Percentiles rank a stretch among this genome's conserved stretches.
phyloP scores from a whole-genome alignment of 2,888 invertebrate species.

The Xylota sylvarum region DNA sequence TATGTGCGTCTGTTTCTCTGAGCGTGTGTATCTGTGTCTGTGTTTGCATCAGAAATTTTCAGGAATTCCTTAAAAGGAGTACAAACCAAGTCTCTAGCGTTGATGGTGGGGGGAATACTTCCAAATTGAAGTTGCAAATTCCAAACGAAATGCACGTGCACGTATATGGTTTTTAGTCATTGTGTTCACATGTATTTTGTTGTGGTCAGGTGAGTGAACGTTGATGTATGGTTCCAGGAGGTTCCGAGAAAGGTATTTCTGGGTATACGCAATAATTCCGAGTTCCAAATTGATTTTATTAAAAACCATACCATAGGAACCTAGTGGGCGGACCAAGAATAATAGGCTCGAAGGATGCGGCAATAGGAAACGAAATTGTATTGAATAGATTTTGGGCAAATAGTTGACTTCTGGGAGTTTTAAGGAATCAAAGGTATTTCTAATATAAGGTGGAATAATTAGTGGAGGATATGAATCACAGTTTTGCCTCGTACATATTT shows the following conservation, averaged over 20 bases:
- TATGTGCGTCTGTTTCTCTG: conserved; percentile 19
- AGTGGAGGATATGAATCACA: too few species aligned
- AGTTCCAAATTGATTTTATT: conserved; percentile 5
- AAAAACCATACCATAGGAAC: neutral
- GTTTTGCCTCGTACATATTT: too few species aligned
- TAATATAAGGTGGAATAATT: too few species aligned
- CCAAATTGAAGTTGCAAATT: conserved; percentile 43
- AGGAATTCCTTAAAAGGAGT: conserved; percentile 49
- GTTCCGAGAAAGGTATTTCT: conserved; percentile 38
- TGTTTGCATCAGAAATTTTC: conserved; percentile 35
- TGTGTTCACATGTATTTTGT: conserved; percentile 13
- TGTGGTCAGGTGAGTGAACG: conserved; percentile 30
- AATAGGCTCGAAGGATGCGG: neutral
- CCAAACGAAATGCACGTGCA: conserved; percentile 33
- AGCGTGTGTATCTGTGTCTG: neutral
- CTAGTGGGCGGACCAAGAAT: neutral
- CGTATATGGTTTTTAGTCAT: neutral
- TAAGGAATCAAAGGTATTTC: too few species aligned
- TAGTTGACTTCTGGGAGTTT: neutral
- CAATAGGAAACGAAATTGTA: neutral
- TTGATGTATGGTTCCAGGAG: neutral
- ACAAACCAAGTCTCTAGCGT: too few species aligned
- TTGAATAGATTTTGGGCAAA: neutral
- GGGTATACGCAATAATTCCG: neutral
- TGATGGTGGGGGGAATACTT: neutral